A percentile compares a stretch with the other conserved stretches of the same genome.
phyloP scores from a whole-genome alignment of 2,113 vertebrate species.

The Neomonachus schauinslandi region DNA sequence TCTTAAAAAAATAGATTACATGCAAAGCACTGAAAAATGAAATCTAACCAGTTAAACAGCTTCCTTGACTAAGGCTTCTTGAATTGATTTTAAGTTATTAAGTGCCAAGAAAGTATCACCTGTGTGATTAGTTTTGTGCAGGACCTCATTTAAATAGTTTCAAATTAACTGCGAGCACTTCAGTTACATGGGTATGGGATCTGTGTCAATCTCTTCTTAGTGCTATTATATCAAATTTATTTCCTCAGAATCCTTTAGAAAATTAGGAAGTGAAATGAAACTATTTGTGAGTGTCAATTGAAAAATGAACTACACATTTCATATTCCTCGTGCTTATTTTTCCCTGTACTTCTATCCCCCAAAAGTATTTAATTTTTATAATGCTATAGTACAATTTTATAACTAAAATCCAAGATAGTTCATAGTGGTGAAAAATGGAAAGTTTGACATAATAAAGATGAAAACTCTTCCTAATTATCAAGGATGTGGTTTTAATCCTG shows the following conservation, averaged over 20 bases:
- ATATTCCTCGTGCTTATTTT: not conserved
- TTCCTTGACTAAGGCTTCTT: not conserved
- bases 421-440: not conserved
- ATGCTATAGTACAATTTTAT: not conserved
- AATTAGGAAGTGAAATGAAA: not conserved
- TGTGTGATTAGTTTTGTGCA: not conserved
- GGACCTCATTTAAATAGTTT: not conserved
- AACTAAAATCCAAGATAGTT: not conserved
- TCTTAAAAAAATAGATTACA: not conserved
- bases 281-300: not conserved
- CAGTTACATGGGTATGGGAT: not conserved
- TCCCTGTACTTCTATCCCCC: not conserved
- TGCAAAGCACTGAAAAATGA: not conserved
- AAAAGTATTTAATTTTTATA: not conserved
- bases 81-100: slow-evolving; percentile 8
- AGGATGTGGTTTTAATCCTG: not conserved
- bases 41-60: not conserved
- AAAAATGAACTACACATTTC: not conserved
- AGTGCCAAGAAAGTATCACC: not conserved
- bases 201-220: not conserved
- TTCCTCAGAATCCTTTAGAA: not conserved
- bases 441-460: not conserved
- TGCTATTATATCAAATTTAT: not conserved
- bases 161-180: not conserved
- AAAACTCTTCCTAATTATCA: not conserved